Evolutionary conservation across 2,797 vertebrate genomes (phyloP).

Genomic region (Phoeniculus purpureus): DNA sequence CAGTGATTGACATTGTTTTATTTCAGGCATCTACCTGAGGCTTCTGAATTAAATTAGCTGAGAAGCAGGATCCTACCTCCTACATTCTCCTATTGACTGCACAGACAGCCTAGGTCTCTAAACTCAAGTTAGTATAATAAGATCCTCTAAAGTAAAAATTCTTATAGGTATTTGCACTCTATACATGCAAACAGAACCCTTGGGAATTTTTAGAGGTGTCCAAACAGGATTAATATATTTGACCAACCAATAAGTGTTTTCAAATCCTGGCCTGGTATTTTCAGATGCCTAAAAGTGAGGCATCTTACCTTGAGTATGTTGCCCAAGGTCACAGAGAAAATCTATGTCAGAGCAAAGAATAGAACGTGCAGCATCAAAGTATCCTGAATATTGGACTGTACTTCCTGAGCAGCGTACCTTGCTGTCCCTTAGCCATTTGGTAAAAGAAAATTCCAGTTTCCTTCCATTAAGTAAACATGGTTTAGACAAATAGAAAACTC

Average conservation of each 20-base stretch:
- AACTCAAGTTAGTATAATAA: background rate
- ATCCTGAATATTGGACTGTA: background rate
- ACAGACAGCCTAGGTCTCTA: background rate
- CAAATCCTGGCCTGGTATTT: background rate
- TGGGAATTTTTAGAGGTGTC: background rate
- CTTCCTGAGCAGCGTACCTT: background rate
- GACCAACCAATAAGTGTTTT: background rate
- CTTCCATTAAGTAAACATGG: background rate
- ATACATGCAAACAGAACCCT: background rate
- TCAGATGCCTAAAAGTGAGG: background rate
- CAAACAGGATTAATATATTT: background rate
- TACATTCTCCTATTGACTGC: background rate
- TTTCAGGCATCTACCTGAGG: constrained; percentile 59
- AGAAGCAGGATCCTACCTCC: constrained; percentile 8
- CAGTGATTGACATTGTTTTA: constrained; percentile 43
- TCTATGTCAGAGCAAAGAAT: background rate
- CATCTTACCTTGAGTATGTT: background rate
- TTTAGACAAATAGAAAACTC: background rate
- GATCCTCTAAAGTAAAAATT: background rate
- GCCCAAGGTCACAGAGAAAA: constrained; percentile 4
- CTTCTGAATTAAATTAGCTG: constrained; percentile 39
- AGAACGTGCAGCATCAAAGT: background rate
- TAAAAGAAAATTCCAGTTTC: background rate
- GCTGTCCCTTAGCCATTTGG: background rate
- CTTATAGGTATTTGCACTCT: background rate